These are phyloP conservation scores for Tortrix viridana DNA, from an alignment of 2,888 invertebrate species.

Conservation along the genomic window DNA sequence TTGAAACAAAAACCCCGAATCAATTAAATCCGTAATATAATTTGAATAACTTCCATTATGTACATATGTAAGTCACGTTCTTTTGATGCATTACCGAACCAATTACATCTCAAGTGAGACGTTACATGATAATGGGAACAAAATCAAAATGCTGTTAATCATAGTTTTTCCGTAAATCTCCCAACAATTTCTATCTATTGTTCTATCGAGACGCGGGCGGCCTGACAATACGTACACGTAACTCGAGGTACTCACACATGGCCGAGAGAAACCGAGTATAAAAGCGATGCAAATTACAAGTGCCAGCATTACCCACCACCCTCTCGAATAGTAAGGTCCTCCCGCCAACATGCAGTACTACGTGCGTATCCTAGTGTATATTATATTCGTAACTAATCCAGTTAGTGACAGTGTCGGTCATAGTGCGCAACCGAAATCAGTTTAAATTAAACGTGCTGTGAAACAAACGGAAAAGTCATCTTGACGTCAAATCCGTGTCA, in stretches of 20 bases:
- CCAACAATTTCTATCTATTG: conserved; percentile 80
- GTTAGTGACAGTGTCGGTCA: conserved; percentile 47
- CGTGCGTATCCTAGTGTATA: conserved; percentile 64
- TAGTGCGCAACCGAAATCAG: conserved; percentile 43
- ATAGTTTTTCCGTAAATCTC: conserved; percentile 64
- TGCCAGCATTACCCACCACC: conserved; percentile 77
- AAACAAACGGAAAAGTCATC: conserved; percentile 35
- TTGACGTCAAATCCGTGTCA: conserved; percentile 23
- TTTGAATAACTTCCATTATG: conserved; percentile 33
- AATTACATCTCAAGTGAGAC: conserved; percentile 45
- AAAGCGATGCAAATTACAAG: conserved; percentile 81
- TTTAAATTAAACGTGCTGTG: conserved; percentile 26
- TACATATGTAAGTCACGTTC: conserved; percentile 42
- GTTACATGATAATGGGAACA: conserved; percentile 39
- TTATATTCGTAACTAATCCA: conserved; percentile 23
- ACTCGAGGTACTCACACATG: conserved; percentile 69
- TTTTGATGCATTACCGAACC: conserved; percentile 47
- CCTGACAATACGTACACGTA: conserved; percentile 77
- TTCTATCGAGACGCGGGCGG: conserved; percentile 68
- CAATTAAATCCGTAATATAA: conserved; percentile 13
- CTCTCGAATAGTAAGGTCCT: conserved; percentile 69
- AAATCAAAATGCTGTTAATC: conserved; percentile 52
- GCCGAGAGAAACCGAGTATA: conserved; percentile 78
- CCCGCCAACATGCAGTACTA: conserved; percentile 72
- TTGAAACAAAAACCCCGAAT: conserved; percentile 11